Evolutionary conservation across 2,113 vertebrate genomes (phyloP).

Genomic region (Turdus rufiventris): DNA sequence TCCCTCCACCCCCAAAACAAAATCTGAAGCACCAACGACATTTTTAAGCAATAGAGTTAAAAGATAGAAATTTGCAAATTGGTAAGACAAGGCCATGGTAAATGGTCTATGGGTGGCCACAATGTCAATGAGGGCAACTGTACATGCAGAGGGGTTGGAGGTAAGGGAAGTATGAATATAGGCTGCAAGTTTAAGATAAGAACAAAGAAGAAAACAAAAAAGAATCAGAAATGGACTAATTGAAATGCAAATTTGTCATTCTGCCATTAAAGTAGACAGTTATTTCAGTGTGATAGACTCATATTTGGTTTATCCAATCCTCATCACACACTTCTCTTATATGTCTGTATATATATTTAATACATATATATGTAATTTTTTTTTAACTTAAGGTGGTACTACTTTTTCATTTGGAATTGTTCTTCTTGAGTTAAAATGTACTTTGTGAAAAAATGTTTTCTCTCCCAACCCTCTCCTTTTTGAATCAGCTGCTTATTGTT

Average conservation of each 20-base stretch:
- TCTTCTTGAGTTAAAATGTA: not conserved
- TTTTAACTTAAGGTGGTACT: not conserved
- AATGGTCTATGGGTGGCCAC: not conserved
- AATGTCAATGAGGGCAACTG: not conserved
- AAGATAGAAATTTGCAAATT: conserved; percentile 28
- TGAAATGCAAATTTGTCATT: conserved; percentile 31
- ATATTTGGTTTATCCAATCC: not conserved
- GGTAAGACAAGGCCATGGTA: not conserved
- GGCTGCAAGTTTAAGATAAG: conserved; percentile 48
- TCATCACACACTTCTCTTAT: not conserved
- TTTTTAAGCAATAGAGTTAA: conserved; percentile 28
- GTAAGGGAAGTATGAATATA: not conserved
- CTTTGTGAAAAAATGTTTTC: not conserved
- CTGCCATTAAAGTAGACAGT: not conserved
- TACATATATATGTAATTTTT: not conserved
- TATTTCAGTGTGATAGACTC: conserved; percentile 6
- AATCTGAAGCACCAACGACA: not conserved
- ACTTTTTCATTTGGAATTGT: not conserved
- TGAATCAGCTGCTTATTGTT: conserved; percentile 65
- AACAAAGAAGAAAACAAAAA: conserved; percentile 26
- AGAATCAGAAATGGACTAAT: not conserved
- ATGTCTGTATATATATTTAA: not conserved
- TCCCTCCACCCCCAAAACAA: not conserved
- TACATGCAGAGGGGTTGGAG: not conserved
- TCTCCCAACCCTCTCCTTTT: not conserved